phyloP scores from a whole-genome alignment of 2,888 invertebrate genomes.

The Catocala nupta region DNA sequence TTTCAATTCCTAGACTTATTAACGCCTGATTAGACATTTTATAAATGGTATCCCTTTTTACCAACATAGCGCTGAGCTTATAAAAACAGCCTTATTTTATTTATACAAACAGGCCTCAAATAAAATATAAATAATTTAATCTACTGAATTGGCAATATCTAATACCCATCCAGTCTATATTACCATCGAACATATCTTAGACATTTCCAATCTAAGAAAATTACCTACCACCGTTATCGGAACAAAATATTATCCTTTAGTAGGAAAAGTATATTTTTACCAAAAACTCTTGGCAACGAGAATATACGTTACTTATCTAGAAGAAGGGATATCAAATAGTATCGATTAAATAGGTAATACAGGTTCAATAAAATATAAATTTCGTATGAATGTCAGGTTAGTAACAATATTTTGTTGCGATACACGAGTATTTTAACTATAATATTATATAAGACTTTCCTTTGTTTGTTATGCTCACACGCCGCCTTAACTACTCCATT shows the following conservation, averaged over 20 bases:
- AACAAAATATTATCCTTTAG: background rate
- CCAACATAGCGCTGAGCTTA: too few species aligned
- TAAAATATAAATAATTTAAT: too few species aligned
- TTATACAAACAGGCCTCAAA: too few species aligned
- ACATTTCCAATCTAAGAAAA: background rate
- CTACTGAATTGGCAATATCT: background rate
- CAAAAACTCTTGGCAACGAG: background rate
- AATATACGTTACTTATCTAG: background rate
- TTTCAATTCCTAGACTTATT: too few species aligned
- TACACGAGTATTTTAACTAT: too few species aligned
- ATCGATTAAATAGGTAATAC: slow-evolving; percentile 12
- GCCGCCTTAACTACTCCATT: too few species aligned
- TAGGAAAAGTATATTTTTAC: background rate
- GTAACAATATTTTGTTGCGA: background rate
- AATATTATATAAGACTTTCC: too few species aligned
- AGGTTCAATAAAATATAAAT: slow-evolving; percentile 6
- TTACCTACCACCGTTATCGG: background rate
- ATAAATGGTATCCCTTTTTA: too few species aligned
- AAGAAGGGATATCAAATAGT: background rate
- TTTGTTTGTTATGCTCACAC: too few species aligned
- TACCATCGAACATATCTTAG: background rate
- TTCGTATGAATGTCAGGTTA: slow-evolving; percentile 12
- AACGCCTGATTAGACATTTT: too few species aligned
- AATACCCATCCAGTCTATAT: background rate
- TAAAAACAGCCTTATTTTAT: too few species aligned